phyloP scores from a whole-genome alignment of 1,140 invertebrate species.

The Magallana ariakensis region DNA sequence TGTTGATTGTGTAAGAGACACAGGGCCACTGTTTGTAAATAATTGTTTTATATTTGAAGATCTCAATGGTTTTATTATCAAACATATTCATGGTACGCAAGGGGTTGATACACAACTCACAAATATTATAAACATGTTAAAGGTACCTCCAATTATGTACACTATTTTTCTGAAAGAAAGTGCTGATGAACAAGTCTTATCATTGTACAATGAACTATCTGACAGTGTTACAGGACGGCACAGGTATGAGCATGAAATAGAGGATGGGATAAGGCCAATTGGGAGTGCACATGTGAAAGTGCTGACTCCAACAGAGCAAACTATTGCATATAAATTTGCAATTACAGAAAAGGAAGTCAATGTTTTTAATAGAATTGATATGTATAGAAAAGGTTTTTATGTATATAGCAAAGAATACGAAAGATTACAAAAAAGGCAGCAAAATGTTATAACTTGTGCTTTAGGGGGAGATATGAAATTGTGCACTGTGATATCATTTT shows the following conservation, averaged over 20 bases:
- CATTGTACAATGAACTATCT: conserved; percentile 34
- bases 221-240: conserved; percentile 44
- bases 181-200: conserved; percentile 35
- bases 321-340: conserved; percentile 40
- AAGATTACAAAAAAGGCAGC: conserved; percentile 54
- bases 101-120: conserved; percentile 49
- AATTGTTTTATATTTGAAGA: conserved; percentile 63
- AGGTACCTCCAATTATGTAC: conserved; percentile 42
- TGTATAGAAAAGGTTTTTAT: conserved; percentile 56
- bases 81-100: conserved; percentile 57
- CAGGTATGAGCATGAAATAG: conserved; percentile 44
- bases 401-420: conserved; percentile 43
- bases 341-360: conserved; percentile 45
- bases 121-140: conserved; percentile 43
- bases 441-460: conserved; percentile 46
- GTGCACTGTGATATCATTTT: conserved; percentile 45
- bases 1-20: conserved; percentile 50
- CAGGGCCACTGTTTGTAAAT: conserved; percentile 61
- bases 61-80: conserved; percentile 59
- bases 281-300: conserved; percentile 15
- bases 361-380: conserved; percentile 45
- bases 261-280: conserved; percentile 48
- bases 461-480: conserved; percentile 1
- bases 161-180: conserved; percentile 32
- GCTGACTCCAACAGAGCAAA: conserved; percentile 33